phyloP scores from a whole-genome alignment of 92 coral and sea anemone species.

The Palythoa heliodiscus region DNA sequence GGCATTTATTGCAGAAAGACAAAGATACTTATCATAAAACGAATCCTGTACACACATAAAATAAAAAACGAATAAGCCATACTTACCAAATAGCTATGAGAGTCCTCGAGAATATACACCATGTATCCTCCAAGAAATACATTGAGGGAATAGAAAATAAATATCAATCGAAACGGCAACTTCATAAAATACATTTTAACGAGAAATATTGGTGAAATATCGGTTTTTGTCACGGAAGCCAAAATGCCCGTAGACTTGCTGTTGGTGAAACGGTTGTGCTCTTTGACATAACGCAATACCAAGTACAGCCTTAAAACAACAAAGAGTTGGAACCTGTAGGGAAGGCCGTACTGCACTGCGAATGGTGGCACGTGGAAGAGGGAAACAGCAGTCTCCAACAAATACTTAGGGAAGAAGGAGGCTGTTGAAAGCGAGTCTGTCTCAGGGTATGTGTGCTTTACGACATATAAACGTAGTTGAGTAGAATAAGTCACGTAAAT shows the following conservation, averaged over 20 bases:
- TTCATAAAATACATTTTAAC: conserved; percentile 89
- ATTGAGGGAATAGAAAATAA: conserved; percentile 82
- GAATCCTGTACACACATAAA: background rate
- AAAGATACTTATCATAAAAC: background rate
- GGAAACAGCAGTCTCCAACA: conserved; percentile 72
- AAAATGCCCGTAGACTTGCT: conserved; percentile 83
- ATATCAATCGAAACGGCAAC: conserved; percentile 81
- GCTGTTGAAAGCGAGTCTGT: conserved; percentile 81
- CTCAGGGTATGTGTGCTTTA: conserved; percentile 82
- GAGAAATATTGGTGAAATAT: conserved; percentile 84
- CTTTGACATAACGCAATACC: conserved; percentile 79
- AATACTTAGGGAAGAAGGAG: conserved; percentile 63
- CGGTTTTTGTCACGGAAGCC: conserved; percentile 95
- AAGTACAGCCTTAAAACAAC: conserved; percentile 84
- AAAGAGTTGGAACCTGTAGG: conserved; percentile 85
- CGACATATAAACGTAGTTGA: conserved; percentile 73
- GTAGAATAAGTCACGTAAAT: conserved; percentile 74
- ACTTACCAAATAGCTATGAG: conserved; percentile 92
- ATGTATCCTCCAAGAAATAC: conserved; percentile 95
- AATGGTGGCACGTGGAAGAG: conserved; percentile 90
- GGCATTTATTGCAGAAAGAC: background rate
- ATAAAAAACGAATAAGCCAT: conserved; percentile 13
- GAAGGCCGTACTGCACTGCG: conserved; percentile 62
- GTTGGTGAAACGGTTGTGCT: conserved; percentile 85
- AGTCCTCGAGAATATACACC: conserved; percentile 83